phyloP scores from a whole-genome alignment of 2,888 invertebrate species.

The Perdita meconis region DNA sequence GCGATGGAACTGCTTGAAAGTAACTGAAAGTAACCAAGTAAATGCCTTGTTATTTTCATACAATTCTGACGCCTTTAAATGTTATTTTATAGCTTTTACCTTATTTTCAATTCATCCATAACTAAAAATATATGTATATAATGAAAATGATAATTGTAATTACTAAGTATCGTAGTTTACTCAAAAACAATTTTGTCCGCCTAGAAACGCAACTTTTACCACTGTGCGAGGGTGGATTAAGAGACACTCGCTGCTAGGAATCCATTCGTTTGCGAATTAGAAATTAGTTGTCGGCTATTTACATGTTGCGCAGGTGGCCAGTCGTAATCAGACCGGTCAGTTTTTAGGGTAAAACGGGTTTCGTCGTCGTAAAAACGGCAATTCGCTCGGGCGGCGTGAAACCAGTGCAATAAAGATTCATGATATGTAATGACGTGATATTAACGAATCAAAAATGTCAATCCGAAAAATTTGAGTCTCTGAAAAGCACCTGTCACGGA shows the following conservation, averaged over 20 bases:
- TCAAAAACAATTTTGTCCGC: too few species aligned
- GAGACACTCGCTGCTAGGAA: conserved; percentile 26
- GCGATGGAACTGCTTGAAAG: too few species aligned
- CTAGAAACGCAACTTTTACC: too few species aligned
- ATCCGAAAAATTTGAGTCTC: conserved; percentile 8
- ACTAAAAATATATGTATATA: too few species aligned
- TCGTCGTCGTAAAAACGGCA: conserved; percentile 54
- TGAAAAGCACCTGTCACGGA: conserved; percentile 41
- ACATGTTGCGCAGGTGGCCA: conserved; percentile 70
- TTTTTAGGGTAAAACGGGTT: conserved; percentile 77
- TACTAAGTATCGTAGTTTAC: too few species aligned
- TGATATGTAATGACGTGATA: conserved; percentile 50
- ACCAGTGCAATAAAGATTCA: conserved; percentile 64
- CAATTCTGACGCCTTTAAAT: too few species aligned
- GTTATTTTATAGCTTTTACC: too few species aligned
- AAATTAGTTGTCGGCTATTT: conserved; percentile 69
- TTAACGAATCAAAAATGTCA: conserved; percentile 40
- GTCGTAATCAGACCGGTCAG: conserved; percentile 54
- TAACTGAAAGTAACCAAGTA: too few species aligned
- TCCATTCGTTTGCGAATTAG: conserved; percentile 67
- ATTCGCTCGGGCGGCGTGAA: conserved; percentile 27
- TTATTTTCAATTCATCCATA: too few species aligned
- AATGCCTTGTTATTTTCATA: too few species aligned
- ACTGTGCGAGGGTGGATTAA: background rate
- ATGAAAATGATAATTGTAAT: too few species aligned